Conservation (phyloP, 2,113 vertebrate genomes). For the Eubucco bourcierii region DNA sequence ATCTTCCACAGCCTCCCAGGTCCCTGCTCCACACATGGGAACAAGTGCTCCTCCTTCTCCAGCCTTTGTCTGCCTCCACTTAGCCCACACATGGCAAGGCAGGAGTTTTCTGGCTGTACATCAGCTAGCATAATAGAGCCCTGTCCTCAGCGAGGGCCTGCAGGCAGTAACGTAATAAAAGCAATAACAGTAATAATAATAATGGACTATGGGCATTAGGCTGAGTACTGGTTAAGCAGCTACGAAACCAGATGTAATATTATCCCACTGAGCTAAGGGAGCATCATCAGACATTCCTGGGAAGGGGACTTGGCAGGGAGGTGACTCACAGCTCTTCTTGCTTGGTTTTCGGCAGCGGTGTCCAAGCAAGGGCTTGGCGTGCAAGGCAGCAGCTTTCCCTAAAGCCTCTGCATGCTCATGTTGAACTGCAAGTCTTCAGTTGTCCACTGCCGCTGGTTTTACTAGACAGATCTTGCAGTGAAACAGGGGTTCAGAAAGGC, state of each 20-base stretch:
- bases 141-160: background rate
- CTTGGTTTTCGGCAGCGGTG: background rate
- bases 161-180: constrained; percentile 65
- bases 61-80: constrained; percentile 46
- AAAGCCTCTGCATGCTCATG: accelerated
- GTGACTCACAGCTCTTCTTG: background rate
- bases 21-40: background rate
- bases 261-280: constrained; percentile 38
- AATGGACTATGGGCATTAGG: constrained; percentile 63
- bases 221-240: constrained; percentile 59
- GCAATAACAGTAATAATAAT: constrained; percentile 68
- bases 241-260: constrained; percentile 60
- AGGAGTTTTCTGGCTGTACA: constrained; percentile 35
- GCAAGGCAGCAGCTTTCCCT: background rate
- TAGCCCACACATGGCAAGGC: background rate
- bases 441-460: background rate
- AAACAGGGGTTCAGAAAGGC: background rate
- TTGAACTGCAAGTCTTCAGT: background rate
- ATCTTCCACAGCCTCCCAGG: accelerated
- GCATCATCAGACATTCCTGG: constrained; percentile 48
- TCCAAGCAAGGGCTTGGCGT: background rate
- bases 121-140: constrained; percentile 55
- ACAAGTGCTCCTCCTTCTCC: background rate
- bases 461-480: background rate
- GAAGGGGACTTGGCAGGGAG: constrained; percentile 34